Evolutionary conservation across 2,113 vertebrate genomes (phyloP).

Genomic region (Illadopsis cleaveri): DNA sequence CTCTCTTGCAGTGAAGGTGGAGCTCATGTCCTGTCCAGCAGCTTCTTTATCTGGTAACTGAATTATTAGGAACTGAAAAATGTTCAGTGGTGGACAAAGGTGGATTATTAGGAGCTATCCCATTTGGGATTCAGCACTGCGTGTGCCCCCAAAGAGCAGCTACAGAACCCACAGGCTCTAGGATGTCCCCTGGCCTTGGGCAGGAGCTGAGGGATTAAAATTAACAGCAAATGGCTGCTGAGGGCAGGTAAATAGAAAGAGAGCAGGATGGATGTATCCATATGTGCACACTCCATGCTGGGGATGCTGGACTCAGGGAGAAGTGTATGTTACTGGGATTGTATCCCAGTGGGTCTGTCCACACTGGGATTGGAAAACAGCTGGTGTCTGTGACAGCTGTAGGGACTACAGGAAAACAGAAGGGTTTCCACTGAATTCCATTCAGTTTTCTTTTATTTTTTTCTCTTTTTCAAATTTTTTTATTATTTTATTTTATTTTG

Average conservation of each 20-base stretch:
- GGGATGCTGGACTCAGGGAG: neutral
- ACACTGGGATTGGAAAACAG: neutral
- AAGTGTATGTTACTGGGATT: neutral
- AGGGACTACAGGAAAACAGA: neutral
- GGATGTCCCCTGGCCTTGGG: neutral
- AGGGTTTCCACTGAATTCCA: neutral
- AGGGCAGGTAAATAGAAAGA: neutral
- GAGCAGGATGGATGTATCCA: neutral
- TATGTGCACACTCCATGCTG: neutral
- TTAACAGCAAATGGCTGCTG: accelerated
- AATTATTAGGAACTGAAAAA: neutral
- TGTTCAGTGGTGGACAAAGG: neutral
- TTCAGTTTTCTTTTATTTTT: neutral
- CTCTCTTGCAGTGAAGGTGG: neutral
- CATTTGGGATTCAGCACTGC: neutral
- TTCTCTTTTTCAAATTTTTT: too few relatives aligned
- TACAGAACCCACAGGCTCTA: neutral
- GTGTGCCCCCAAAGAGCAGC: neutral
- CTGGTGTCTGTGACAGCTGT: neutral
- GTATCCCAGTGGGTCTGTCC: neutral
- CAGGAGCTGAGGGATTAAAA: neutral
- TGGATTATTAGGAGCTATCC: neutral
- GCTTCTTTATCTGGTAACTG: neutral
- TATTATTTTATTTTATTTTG: neutral
- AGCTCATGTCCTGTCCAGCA: neutral